These are phyloP conservation scores for Drosophila sproati DNA, from an alignment of 1,140 invertebrate genomes.

Conservation along the genomic window DNA sequence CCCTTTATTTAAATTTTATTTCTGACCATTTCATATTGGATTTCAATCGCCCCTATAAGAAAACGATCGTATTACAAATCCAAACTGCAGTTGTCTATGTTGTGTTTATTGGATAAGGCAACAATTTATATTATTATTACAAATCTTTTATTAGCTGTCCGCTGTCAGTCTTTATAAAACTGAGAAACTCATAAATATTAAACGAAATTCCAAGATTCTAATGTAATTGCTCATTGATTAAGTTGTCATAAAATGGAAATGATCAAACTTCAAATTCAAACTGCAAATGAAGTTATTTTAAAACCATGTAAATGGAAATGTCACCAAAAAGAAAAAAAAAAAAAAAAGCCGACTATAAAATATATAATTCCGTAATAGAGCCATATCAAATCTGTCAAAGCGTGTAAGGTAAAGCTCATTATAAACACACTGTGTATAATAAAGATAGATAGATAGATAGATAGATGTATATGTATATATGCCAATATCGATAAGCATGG, in stretches of 20 bases:
- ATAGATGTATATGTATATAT: constrained; percentile 16
- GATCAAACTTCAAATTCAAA: not conserved
- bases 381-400: constrained; percentile 60
- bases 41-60: constrained; percentile 43
- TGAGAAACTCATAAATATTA: constrained; percentile 20
- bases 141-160: constrained; percentile 46
- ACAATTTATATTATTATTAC: constrained; percentile 39
- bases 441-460: constrained; percentile 53
- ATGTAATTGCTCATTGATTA: constrained; percentile 64
- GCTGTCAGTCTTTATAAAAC: constrained; percentile 72
- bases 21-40: constrained; percentile 21
- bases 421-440: constrained; percentile 46
- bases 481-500: constrained; percentile 14
- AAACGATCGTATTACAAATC: constrained; percentile 58
- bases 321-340: constrained; percentile 1
- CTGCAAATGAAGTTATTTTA: constrained; percentile 43
- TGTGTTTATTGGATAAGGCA: constrained; percentile 39
- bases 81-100: constrained; percentile 4
- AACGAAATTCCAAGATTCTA: constrained; percentile 34
- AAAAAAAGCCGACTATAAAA: constrained; percentile 32
- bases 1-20: not conserved
- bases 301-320: constrained; percentile 20
- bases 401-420: constrained; percentile 35
- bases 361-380: constrained; percentile 53
- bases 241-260: constrained; percentile 46